These are phyloP conservation scores for Epirrhoe tristata DNA, from an alignment of 2,888 invertebrate species.

Conservation along the genomic window DNA sequence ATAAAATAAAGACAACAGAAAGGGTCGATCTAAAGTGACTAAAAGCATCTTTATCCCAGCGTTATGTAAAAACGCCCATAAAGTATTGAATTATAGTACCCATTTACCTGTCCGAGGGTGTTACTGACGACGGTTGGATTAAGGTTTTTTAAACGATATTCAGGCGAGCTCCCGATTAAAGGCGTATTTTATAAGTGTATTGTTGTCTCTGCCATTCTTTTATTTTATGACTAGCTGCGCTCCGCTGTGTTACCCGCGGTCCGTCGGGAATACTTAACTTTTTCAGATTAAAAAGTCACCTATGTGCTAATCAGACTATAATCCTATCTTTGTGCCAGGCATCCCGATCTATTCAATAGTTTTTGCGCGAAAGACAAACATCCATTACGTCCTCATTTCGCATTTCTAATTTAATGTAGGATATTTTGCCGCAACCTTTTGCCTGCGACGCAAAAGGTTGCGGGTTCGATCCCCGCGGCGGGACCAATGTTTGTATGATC, in stretches of 20 bases:
- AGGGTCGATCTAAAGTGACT: slow-evolving; percentile 31
- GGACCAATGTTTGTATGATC: too few relatives aligned
- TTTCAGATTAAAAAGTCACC: neutral
- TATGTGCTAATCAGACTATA: too few relatives aligned
- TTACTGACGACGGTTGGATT: slow-evolving; percentile 24
- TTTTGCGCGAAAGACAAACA: too few relatives aligned
- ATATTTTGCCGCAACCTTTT: too few relatives aligned
- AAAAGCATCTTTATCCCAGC: slow-evolving; percentile 31
- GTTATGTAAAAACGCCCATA: slow-evolving; percentile 42
- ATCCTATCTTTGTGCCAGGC: too few relatives aligned
- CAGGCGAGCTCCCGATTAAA: neutral
- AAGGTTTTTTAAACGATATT: slow-evolving; percentile 18
- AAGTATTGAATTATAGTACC: slow-evolving; percentile 44
- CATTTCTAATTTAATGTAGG: too few relatives aligned
- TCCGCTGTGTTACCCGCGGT: slow-evolving; percentile 1
- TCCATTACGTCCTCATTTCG: too few relatives aligned
- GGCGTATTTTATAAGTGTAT: neutral
- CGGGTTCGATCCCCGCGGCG: too few relatives aligned
- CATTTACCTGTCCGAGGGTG: slow-evolving; percentile 39
- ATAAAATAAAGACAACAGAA: slow-evolving; percentile 40
- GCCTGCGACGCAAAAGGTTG: too few relatives aligned
- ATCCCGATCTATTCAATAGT: too few relatives aligned
- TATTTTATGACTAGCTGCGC: neutral
- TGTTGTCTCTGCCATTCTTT: neutral
- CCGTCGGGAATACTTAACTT: slow-evolving; percentile 1